Evolutionary conservation across 2,888 invertebrate species (phyloP), one percentile per base, ranked within the genome.

Genomic region (Dione vanillae): DNA sequence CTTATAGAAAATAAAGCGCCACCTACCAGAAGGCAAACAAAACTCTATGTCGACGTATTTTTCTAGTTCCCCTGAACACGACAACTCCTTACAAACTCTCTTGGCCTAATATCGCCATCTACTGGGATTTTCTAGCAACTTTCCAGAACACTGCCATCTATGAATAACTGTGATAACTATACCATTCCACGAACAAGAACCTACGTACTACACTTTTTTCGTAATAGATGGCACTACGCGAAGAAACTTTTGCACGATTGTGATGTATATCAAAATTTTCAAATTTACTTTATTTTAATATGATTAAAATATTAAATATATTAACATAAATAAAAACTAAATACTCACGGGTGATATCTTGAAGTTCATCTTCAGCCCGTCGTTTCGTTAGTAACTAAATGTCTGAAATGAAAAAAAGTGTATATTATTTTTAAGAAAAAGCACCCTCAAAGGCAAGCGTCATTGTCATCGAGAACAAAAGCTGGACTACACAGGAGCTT

Each of bases 341-440:
- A 75, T 87, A 92, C 92, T 92, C 80, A 92, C 92, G 89, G 89
- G 87, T 91, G 88, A 86, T 85, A 86, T 86, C 80, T 86, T 84
- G 79, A 82, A 80, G 78, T 83, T 80, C 91, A 90, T 91, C 76
- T 73, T 79, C 78, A 76, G 76, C 76, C 79, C 80, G 78, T 80
- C 77, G 59, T 51, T 56, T 37, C 37, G 37, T 71, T 74, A 52
- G 72, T 75, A 75, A 77, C 70, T 70, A 70, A 78, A 77, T 73
- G 75, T 78, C 78, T 78, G 78, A 56, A 76, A 77, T 27, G 61
- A 70, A 72, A 73, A 70, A 68, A 66, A 69, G 12, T 40, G 59
- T 65, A 61, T 61, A 45, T 61, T 61, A 67, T 73, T 75, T 75
- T 74, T 35, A 70, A 41, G 61, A 69, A 65, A 65, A 71, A 67